phyloP scores from a whole-genome alignment of 2,113 vertebrate genomes.

The Mesocricetus auratus region DNA sequence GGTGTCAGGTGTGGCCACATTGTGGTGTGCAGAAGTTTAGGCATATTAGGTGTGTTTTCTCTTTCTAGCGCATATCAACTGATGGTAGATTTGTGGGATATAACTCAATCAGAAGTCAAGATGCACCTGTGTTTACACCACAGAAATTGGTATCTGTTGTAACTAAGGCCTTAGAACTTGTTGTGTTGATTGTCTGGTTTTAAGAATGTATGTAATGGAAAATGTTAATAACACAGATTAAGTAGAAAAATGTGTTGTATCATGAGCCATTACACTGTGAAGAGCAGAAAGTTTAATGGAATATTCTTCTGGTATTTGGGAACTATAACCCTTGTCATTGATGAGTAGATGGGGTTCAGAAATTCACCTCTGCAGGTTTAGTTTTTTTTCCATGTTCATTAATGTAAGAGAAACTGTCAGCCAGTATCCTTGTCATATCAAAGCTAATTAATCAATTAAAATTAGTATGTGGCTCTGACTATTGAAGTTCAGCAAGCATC shows the following conservation, averaged over 20 bases:
- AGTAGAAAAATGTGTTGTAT: neutral
- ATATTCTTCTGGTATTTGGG: neutral
- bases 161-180: neutral
- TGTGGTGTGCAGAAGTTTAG: neutral
- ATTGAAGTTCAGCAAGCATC: slow-evolving; percentile 35
- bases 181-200: neutral
- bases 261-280: too few relatives aligned
- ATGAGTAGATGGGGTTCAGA: slow-evolving; percentile 39
- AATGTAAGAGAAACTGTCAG: neutral
- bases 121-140: neutral
- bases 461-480: neutral
- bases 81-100: neutral
- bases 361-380: neutral
- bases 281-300: neutral
- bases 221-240: neutral
- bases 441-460: slow-evolving; percentile 1
- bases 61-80: neutral
- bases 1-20: too few relatives aligned
- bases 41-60: neutral
- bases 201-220: neutral
- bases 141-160: neutral
- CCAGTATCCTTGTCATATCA: neutral
- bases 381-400: slow-evolving; percentile 31
- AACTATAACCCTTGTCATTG: neutral
- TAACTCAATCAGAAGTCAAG: neutral